These are phyloP conservation scores for Suricata suricatta DNA, from an alignment of 2,113 vertebrate genomes.

Conservation along the genomic window DNA sequence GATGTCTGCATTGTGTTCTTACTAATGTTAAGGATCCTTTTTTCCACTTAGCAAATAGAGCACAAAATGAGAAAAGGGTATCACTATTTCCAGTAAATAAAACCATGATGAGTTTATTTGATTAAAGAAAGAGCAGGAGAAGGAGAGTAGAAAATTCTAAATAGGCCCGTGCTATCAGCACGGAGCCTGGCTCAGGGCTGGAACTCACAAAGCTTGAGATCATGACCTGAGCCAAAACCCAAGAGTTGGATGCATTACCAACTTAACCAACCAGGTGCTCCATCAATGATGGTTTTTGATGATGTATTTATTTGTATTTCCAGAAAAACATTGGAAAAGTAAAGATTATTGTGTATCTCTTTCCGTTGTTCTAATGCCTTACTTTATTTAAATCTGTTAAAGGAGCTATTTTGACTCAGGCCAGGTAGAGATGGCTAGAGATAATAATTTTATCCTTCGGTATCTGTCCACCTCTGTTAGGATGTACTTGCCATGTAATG, in stretches of 20 bases:
- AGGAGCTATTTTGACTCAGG: neutral
- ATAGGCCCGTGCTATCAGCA: too few species aligned
- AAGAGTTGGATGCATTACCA: too few species aligned
- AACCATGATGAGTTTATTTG: neutral
- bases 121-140: too few species aligned
- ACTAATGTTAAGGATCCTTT: neutral
- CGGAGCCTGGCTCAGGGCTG: too few species aligned
- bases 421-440: neutral
- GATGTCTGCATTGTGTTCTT: neutral
- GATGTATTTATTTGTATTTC: slow-evolving; percentile 32
- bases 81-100: neutral
- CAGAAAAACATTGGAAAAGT: neutral
- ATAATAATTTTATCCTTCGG: slow-evolving; percentile 5
- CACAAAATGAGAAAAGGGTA: neutral
- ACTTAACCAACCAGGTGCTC: too few species aligned
- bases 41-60: neutral
- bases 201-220: too few species aligned
- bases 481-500: neutral
- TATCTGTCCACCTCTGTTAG: neutral
- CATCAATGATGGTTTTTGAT: neutral
- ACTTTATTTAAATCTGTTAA: slow-evolving; percentile 15
- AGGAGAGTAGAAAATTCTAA: too few species aligned
- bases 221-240: too few species aligned
- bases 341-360: neutral
- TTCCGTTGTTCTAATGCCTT: neutral